phyloP scores from a whole-genome alignment of 2,113 vertebrate genomes.

The Chaetops frenatus region DNA sequence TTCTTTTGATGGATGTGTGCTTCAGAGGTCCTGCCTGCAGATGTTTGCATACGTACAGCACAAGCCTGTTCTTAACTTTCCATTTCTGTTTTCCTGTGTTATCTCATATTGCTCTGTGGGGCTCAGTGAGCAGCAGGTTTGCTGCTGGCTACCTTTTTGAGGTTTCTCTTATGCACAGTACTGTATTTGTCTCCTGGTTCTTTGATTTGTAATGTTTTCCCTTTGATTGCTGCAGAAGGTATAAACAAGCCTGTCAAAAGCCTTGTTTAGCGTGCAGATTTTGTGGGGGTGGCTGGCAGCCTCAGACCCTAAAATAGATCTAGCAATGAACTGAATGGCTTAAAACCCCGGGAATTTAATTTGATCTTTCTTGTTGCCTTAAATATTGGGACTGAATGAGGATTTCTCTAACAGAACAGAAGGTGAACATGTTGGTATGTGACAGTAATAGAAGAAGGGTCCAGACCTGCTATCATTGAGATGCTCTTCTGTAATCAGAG shows the following conservation, averaged over 20 bases:
- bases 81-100: neutral
- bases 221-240: conserved; percentile 38
- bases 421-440: conserved; percentile 35
- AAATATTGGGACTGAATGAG: conserved; percentile 48
- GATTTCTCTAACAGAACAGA: conserved; percentile 47
- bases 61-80: neutral
- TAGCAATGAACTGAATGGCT: conserved; percentile 6
- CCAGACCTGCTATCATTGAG: conserved; percentile 40
- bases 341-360: conserved; percentile 36
- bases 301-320: conserved; percentile 53
- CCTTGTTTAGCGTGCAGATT: neutral
- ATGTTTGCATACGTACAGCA: neutral
- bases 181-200: conserved; percentile 40
- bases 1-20: neutral
- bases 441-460: conserved; percentile 37
- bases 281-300: conserved; percentile 49
- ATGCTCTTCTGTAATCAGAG: neutral
- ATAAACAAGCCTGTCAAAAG: conserved; percentile 58
- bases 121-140: neutral
- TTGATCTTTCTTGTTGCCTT: conserved; percentile 30
- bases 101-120: accelerated
- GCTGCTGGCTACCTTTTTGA: conserved; percentile 35
- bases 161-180: neutral
- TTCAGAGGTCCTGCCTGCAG: neutral
- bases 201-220: conserved; percentile 47